A percentile compares a stretch with the other conserved stretches of the same genome.
phyloP scores from a whole-genome alignment of 2,113 vertebrate genomes.

The Coturnix japonica region DNA sequence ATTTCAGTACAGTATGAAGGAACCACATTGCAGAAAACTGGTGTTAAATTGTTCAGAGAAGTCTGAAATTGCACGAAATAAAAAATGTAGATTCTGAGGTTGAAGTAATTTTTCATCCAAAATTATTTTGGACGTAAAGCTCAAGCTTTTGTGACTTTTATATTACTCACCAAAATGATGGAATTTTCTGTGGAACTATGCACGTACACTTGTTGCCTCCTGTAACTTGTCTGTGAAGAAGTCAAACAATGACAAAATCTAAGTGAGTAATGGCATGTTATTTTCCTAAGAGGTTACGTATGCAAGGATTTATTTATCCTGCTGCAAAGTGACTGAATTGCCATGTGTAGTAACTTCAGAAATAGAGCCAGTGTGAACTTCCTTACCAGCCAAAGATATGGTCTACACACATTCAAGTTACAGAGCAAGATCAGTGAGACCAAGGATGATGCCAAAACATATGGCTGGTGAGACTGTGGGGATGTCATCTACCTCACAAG shows the following conservation, averaged over 20 bases:
- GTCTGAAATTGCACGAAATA: neutral
- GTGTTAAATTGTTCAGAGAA: neutral
- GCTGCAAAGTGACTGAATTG: constrained; percentile 17
- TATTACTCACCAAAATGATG: neutral
- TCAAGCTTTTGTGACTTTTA: neutral
- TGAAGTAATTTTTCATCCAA: neutral
- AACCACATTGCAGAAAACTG: neutral
- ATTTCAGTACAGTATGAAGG: neutral
- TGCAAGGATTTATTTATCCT: constrained; percentile 15
- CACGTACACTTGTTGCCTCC: neutral
- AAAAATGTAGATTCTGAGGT: neutral
- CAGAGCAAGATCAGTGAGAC: neutral
- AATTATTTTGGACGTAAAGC: neutral
- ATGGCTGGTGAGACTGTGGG: neutral
- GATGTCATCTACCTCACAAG: neutral
- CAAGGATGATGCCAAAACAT: neutral
- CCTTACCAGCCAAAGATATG: neutral
- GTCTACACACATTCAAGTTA: neutral
- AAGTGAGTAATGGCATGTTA: constrained; percentile 10
- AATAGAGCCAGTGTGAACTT: neutral
- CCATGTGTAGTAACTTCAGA: constrained; percentile 10
- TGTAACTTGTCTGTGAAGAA: neutral
- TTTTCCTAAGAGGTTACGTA: neutral
- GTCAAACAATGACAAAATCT: constrained; percentile 51
- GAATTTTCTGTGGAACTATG: neutral